Base-by-base conservation (phyloP, 2,888 invertebrate species). In the Dryococelus australis region DNA sequence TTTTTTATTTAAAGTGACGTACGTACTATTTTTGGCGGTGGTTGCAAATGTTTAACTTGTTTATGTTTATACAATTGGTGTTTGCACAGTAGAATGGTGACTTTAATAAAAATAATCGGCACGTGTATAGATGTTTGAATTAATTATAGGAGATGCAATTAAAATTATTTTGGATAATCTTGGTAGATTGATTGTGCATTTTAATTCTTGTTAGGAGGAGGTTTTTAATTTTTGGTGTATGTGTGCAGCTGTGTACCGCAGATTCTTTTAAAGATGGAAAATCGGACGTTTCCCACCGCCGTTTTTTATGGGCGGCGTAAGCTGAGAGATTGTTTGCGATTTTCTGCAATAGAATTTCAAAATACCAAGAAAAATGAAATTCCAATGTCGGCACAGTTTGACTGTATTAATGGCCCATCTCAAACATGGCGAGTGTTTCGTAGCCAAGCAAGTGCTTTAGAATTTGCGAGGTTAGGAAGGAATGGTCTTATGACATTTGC, bases 381-480 rank as follows among this genome's bases (percentile, higher is more conserved):
- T 43, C 24, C 85, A 3, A 43, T 27, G 47, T 51, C 86, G 0
- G 43, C 28, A 12, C 79, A 86, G 51, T 83, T 86, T 13, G 27
- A 43, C 13, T 26, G 81, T 47, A 43, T 93, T 51, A 86, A 91
- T 9, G 92, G 92, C 12, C 93, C 93, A 8, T 90, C 91, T 12
- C 88, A 90, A 16, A 91, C 91, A 85, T 93, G 92, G 92, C 89
- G 89, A 89, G 91, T 92, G 87, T 93, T 93, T 90, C 89, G 89
- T 24, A 92, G 92, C 87, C 93, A 93, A 90, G 90, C 90, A 0
- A 92, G 92, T 24, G 93, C 93, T 0, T 88, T 93, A 3, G 89
- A 90, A 8, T 90, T 89, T 79, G 91, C 91, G 13, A 89, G 87
- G 24, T 86, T 88, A 65, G 87, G 89, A 53, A 91, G 90, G 83